phyloP scores from a whole-genome alignment of 2,888 invertebrate species.

The Drepanosiphum platanoidis region DNA sequence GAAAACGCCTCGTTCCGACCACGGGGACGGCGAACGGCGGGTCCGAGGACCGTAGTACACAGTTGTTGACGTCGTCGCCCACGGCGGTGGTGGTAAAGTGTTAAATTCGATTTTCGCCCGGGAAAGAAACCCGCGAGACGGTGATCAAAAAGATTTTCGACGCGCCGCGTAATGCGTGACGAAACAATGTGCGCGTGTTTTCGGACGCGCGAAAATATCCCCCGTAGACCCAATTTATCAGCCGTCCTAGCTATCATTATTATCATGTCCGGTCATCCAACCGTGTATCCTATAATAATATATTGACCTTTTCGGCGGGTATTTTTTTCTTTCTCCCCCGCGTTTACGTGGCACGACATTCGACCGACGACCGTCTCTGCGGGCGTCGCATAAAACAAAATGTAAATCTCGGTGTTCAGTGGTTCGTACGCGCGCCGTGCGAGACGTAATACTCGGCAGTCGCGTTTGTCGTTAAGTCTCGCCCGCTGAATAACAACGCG shows the following conservation, averaged over 20 bases:
- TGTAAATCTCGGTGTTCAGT: background rate
- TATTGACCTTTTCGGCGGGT: slow-evolving; percentile 17
- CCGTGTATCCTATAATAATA: background rate
- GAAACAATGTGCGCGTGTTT: background rate
- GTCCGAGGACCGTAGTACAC: background rate
- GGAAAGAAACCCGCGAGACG: background rate
- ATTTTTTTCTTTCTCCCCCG: background rate
- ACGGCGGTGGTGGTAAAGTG: background rate
- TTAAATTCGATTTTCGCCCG: slow-evolving; percentile 16
- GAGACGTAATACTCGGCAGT: background rate
- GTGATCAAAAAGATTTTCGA: slow-evolving; percentile 10
- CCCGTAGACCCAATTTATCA: slow-evolving; percentile 20
- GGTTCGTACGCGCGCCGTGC: too few species aligned
- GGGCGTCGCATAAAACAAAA: slow-evolving; percentile 16
- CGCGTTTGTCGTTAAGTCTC: background rate
- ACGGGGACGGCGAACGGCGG: too few species aligned
- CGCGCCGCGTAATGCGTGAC: background rate
- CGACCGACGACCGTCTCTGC: too few species aligned
- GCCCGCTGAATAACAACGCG: background rate
- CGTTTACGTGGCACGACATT: background rate
- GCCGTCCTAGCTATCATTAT: too few species aligned
- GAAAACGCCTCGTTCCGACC: too few species aligned
- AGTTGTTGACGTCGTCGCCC: background rate
- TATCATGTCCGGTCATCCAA: background rate
- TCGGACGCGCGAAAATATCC: background rate